A percentile compares a stretch with the other conserved stretches of the same genome.
Evolutionary conservation across 2,888 invertebrate species (phyloP).

Genomic region (Hypercompe scribonia): DNA sequence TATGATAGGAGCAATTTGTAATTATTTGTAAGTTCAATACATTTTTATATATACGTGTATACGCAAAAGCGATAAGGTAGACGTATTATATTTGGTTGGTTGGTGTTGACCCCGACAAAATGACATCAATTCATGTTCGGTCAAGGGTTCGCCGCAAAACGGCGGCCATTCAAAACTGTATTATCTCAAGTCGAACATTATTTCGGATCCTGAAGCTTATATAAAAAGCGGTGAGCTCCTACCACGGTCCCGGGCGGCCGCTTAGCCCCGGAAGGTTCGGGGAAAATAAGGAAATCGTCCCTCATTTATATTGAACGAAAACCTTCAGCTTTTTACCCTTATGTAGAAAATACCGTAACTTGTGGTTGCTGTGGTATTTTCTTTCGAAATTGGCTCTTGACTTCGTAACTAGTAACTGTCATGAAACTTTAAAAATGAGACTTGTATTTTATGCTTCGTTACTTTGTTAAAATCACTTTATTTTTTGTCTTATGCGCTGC

Average conservation of each 20-base stretch:
- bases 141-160: conserved; percentile 52
- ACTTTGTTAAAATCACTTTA: too few relatives aligned
- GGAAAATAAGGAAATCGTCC: conserved; percentile 75
- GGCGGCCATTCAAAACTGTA: conserved; percentile 64
- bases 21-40: conserved; percentile 8
- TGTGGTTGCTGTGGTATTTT: conserved; percentile 37
- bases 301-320: conserved; percentile 80
- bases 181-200: conserved; percentile 65
- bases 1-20: conserved; percentile 9
- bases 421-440: not conserved
- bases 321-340: conserved; percentile 58
- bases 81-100: conserved; percentile 27
- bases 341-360: conserved; percentile 38
- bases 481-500: too few relatives aligned
- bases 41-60: not conserved
- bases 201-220: conserved; percentile 64
- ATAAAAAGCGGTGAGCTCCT: conserved; percentile 68
- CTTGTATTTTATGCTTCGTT: not conserved
- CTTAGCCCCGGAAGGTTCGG: conserved; percentile 73
- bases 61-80: conserved; percentile 16
- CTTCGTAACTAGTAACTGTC: conserved; percentile 17
- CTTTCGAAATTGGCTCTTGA: conserved; percentile 31
- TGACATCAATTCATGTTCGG: conserved; percentile 48
- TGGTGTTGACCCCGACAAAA: conserved; percentile 35
- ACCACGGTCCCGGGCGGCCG: conserved; percentile 72